Percentiles rank a stretch among this genome's conserved stretches.
Evolutionary conservation across 2,888 invertebrate species (phyloP).

Genomic region (Drosophila setosimentum): DNA sequence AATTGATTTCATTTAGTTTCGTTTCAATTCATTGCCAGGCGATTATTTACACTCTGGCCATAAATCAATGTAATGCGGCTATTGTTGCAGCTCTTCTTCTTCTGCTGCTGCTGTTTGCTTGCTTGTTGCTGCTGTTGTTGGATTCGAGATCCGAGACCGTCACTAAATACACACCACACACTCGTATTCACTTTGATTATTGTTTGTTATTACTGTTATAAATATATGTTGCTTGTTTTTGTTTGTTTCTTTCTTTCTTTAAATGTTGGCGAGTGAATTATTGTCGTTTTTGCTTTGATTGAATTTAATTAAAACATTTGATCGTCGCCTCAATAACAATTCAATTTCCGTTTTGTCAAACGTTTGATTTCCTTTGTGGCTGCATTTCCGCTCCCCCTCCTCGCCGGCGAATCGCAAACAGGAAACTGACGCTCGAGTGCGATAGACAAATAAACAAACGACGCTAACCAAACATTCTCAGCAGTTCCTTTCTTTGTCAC

Average conservation of each 20-base stretch:
- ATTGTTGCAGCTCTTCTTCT: constrained; percentile 20
- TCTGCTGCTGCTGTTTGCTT: background rate
- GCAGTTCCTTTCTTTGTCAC: constrained; percentile 29
- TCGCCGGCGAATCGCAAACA: constrained; percentile 31
- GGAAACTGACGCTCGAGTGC: constrained; percentile 66
- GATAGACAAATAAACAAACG: constrained; percentile 55
- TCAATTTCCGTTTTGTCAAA: constrained; percentile 56
- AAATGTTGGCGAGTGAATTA: constrained; percentile 38
- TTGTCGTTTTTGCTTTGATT: constrained; percentile 43
- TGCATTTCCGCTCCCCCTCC: constrained; percentile 52
- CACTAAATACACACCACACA: constrained; percentile 32
- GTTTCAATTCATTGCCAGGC: constrained; percentile 36
- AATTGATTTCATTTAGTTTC: constrained; percentile 46
- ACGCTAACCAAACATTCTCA: constrained; percentile 29
- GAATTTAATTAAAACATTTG: constrained; percentile 38
- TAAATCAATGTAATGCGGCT: constrained; percentile 66
- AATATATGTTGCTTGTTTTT: no score
- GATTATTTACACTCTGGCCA: constrained; percentile 68
- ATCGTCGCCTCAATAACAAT: constrained; percentile 13
- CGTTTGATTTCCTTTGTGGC: constrained; percentile 48
- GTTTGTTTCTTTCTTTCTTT: background rate
- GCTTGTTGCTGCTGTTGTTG: background rate
- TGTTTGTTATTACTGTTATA: constrained; percentile 21
- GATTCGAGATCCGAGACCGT: constrained; percentile 25
- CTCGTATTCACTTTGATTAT: constrained; percentile 17